Evolutionary conservation across 2,797 vertebrate species (phyloP).

Genomic region (Leptodactylus fallax): DNA sequence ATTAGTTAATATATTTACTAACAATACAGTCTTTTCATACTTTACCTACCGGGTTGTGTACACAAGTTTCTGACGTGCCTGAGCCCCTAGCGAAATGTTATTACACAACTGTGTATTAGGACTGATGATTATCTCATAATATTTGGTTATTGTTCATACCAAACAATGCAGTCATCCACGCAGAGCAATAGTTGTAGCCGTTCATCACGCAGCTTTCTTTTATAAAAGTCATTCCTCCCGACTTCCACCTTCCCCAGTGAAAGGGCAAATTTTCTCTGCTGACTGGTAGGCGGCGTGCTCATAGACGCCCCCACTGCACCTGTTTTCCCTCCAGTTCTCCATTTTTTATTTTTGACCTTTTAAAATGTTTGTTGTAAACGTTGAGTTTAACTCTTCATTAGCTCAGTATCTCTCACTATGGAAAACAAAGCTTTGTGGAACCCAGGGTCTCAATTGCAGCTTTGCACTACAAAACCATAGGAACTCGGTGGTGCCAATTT

Average conservation of each 20-base stretch:
- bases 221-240: background rate
- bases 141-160: background rate
- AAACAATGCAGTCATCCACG: background rate
- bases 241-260: background rate
- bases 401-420: background rate
- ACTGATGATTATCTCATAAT: background rate
- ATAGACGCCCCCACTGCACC: constrained; percentile 9
- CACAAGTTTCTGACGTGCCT: too few species aligned
- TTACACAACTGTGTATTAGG: background rate
- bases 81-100: too few species aligned
- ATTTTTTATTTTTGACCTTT: constrained; percentile 39
- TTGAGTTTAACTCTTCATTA: constrained; percentile 1
- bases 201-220: background rate
- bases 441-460: too few species aligned
- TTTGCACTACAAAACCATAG: too few species aligned
- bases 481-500: too few species aligned
- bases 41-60: too few species aligned
- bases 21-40: too few species aligned
- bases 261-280: constrained; percentile 27
- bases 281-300: background rate
- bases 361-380: background rate
- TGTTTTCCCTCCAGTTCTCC: constrained; percentile 11
- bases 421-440: background rate
- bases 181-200: background rate
- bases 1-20: too few species aligned